Evolutionary conservation across 2,113 vertebrate species (phyloP).

Genomic region (Narcine bancroftii): DNA sequence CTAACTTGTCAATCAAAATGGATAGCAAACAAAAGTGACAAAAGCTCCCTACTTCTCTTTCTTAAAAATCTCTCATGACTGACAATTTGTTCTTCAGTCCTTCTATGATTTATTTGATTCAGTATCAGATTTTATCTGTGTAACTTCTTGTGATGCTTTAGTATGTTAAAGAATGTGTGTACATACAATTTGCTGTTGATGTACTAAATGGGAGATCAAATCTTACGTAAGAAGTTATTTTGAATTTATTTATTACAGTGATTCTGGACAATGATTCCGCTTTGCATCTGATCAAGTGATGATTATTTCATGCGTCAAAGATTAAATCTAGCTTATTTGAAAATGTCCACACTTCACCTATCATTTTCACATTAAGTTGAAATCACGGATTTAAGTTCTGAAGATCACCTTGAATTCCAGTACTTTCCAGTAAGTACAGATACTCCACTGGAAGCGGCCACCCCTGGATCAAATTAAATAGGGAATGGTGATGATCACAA

Average conservation of each 20-base stretch:
- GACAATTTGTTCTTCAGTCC: no score
- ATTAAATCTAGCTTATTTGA: neutral
- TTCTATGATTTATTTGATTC: no score
- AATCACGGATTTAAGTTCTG: neutral
- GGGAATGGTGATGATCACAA: no score
- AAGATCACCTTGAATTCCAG: neutral
- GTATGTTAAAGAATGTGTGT: no score
- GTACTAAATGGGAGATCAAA: neutral
- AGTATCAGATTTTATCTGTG: no score
- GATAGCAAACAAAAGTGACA: no score
- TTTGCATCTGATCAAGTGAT: neutral
- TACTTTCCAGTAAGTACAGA: neutral
- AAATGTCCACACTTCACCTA: neutral
- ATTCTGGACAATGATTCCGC: neutral
- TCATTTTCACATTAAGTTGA: neutral
- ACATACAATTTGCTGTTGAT: no score
- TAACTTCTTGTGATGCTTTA: no score
- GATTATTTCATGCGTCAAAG: neutral
- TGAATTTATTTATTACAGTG: neutral
- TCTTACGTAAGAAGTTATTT: neutral
- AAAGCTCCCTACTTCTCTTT: no score
- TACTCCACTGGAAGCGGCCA: neutral
- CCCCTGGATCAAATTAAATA: neutral
- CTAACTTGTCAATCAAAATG: no score
- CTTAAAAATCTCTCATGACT: no score